A percentile compares a stretch with the other conserved stretches of the same genome.
phyloP scores from a whole-genome alignment of 2,113 vertebrate species.

The Pimephales promelas region DNA sequence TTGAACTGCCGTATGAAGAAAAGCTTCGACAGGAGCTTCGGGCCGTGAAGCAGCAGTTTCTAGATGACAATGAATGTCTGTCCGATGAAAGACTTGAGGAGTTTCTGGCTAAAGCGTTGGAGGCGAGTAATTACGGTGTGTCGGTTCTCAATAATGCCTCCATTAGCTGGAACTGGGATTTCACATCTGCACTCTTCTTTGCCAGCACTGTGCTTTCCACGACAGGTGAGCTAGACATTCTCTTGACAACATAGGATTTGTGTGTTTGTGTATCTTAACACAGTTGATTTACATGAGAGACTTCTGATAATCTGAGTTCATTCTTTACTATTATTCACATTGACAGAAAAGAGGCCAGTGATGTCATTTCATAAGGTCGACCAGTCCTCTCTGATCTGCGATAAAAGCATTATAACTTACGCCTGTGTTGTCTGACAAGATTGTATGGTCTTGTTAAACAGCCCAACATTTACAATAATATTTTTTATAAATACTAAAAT shows the following conservation, averaged over 20 bases:
- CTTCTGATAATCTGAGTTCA: not conserved
- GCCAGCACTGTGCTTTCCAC: conserved; percentile 96
- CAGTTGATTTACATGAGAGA: not conserved
- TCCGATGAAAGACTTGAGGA: conserved; percentile 83
- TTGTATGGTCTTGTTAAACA: not conserved
- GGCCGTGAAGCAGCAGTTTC: conserved; percentile 79
- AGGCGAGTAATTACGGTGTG: conserved; percentile 93
- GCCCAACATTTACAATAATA: not conserved
- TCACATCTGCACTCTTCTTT: conserved; percentile 93
- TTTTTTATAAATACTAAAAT: not conserved
- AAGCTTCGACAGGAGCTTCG: conserved; percentile 81
- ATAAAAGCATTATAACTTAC: not conserved
- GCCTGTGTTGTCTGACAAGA: not conserved
- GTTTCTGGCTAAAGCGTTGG: conserved; percentile 84
- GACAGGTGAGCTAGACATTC: conserved; percentile 79
- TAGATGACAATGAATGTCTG: conserved; percentile 85
- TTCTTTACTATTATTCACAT: not conserved
- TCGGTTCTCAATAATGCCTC: conserved; percentile 83
- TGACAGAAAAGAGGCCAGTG: not conserved
- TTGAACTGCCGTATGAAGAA: conserved; percentile 90
- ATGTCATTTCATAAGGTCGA: conserved; percentile 12
- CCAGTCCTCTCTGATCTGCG: not conserved
- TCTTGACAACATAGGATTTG: not conserved
- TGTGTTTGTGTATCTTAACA: not conserved
- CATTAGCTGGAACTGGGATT: conserved; percentile 89